phyloP scores from a whole-genome alignment of 1,140 invertebrate genomes.

The Zaprionus tsacasi region DNA sequence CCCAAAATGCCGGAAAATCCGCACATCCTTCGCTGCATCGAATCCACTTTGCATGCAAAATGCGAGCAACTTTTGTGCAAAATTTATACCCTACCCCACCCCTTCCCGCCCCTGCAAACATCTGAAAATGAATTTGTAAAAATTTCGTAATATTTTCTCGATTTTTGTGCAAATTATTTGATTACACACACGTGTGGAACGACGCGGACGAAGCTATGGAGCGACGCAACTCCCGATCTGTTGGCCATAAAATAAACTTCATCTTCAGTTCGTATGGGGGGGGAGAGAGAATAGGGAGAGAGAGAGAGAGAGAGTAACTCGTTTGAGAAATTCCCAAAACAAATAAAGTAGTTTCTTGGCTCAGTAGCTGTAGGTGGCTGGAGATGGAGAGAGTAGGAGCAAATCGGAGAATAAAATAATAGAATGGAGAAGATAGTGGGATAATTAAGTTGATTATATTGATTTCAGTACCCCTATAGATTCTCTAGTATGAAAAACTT shows the following conservation, averaged over 20 bases:
- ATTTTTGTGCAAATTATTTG: constrained; percentile 80
- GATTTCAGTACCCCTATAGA: too few species aligned
- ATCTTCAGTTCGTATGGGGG: constrained; percentile 64
- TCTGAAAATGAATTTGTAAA: constrained; percentile 75
- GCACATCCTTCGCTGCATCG: constrained; percentile 65
- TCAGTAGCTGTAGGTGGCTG: background rate
- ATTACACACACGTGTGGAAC: constrained; percentile 80
- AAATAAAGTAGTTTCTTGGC: constrained; percentile 64
- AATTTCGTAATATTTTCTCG: constrained; percentile 80
- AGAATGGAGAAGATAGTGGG: background rate
- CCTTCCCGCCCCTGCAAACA: background rate
- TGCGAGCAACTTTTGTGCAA: constrained; percentile 54
- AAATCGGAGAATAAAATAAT: background rate
- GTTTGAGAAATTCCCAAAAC: constrained; percentile 73
- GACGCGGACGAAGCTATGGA: background rate
- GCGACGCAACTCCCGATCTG: constrained; percentile 40
- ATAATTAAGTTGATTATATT: background rate
- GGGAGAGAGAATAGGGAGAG: background rate
- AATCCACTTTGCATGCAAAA: constrained; percentile 74
- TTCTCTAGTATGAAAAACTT: too few species aligned
- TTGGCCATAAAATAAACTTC: constrained; percentile 76
- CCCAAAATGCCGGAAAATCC: constrained; percentile 77
- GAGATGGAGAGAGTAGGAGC: background rate
- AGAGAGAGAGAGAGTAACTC: constrained; percentile 8
- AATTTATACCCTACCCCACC: background rate